Conservation (phyloP, 2,888 invertebrate genomes). For the Ennomos quercinarius region DNA sequence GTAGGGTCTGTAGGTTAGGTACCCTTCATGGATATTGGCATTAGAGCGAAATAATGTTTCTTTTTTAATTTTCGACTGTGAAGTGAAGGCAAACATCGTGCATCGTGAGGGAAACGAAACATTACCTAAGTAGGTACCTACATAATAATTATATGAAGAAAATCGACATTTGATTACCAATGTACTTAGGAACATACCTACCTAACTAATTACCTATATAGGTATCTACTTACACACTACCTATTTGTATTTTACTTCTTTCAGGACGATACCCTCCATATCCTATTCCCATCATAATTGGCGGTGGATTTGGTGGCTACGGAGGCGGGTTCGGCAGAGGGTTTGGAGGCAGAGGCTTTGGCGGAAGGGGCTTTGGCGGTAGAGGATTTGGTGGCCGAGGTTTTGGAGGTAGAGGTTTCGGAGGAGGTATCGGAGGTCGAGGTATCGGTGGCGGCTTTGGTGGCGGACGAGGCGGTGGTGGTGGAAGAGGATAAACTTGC, state of each 20-base stretch:
- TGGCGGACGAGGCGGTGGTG: slow-evolving; percentile 37
- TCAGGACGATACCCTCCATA: slow-evolving; percentile 45
- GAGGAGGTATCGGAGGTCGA: slow-evolving; percentile 48
- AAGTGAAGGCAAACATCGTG: too few species aligned
- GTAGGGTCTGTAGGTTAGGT: too few species aligned
- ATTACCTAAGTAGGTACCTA: too few species aligned
- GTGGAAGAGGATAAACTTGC: slow-evolving; percentile 27
- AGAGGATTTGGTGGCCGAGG: slow-evolving; percentile 53
- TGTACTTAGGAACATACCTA: too few species aligned
- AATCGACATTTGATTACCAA: too few species aligned
- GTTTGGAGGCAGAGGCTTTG: slow-evolving; percentile 48
- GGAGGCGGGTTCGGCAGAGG: slow-evolving; percentile 47
- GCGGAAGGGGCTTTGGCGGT: slow-evolving; percentile 53
- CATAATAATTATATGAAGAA: too few species aligned
- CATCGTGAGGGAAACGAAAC: too few species aligned
- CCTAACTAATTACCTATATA: too few species aligned
- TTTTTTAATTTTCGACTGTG: too few species aligned
- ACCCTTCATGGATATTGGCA: too few species aligned
- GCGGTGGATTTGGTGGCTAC: slow-evolving; percentile 43
- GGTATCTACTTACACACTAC: too few species aligned
- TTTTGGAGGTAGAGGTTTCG: slow-evolving; percentile 46
- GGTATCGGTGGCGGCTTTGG: slow-evolving; percentile 39
- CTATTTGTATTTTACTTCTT: slow-evolving; percentile 14
- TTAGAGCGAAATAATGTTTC: too few species aligned
- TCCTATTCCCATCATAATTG: slow-evolving; percentile 51